Evolutionary conservation across 2,888 invertebrate genomes (phyloP).

Genomic region (Philhelius pedissequus): DNA sequence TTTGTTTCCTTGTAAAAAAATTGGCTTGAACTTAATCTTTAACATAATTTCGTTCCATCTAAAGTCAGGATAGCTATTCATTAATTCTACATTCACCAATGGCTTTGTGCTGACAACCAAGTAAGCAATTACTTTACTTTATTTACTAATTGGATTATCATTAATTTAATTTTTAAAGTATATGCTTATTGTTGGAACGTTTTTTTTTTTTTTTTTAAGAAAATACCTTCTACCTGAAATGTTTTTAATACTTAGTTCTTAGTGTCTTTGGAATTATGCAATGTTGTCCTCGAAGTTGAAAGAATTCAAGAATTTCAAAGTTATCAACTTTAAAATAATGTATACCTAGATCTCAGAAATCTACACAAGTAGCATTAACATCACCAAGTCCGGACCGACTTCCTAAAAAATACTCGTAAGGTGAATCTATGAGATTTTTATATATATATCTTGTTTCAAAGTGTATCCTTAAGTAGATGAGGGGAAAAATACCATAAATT

Average conservation of each 20-base stretch:
- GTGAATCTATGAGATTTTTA: neutral
- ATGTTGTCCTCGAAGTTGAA: neutral
- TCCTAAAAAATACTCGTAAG: neutral
- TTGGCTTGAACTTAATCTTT: neutral
- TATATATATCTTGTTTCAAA: neutral
- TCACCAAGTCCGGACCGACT: too few species aligned
- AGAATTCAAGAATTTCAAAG: conserved; percentile 21
- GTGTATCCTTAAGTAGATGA: neutral
- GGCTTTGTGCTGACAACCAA: neutral
- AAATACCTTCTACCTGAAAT: neutral
- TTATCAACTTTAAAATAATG: neutral
- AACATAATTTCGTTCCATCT: neutral
- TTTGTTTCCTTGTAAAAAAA: neutral
- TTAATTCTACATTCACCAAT: neutral
- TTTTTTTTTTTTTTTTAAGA: too few species aligned
- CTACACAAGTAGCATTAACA: neutral
- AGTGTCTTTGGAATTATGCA: neutral
- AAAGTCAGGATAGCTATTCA: neutral
- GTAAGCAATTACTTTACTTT: conserved; percentile 9
- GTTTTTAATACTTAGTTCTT: neutral
- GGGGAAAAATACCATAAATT: neutral
- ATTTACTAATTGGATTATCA: conserved; percentile 25
- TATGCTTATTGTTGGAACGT: neutral
- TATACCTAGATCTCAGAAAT: neutral
- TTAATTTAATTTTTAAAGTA: conserved; percentile 9